Evolutionary conservation across 2,113 vertebrate species (phyloP).

Genomic region (Gadus chalcogrammus): DNA sequence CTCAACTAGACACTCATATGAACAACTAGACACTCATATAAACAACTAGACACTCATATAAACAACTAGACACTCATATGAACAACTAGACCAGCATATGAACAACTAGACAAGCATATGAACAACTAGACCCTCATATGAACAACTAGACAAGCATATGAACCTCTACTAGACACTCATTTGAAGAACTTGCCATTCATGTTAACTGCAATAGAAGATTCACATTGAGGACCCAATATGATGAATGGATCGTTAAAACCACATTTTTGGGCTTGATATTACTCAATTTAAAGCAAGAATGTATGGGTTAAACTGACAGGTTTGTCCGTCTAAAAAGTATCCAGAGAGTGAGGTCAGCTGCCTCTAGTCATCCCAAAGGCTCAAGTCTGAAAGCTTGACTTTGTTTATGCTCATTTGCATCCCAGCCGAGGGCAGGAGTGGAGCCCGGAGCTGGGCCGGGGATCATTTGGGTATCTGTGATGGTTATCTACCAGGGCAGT

Average conservation of each 20-base stretch:
- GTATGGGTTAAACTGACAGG: no score
- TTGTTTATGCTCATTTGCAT: constrained; percentile 77
- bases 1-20: not conserved
- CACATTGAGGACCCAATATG: no score
- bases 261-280: no score
- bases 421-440: constrained; percentile 70
- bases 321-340: no score
- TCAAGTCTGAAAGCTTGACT: constrained; percentile 65
- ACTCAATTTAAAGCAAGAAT: no score
- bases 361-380: not conserved
- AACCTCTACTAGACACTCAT: no score
- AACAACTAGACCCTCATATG: no score
- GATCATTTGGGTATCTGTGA: constrained; percentile 76
- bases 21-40: not conserved
- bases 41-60: not conserved
- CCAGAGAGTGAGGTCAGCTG: no score
- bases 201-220: no score
- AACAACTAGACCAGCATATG: not conserved
- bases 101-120: not conserved
- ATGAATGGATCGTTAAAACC: no score
- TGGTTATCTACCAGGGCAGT: constrained; percentile 68
- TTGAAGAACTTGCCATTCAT: no score
- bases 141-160: no score
- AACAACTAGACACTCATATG: not conserved
- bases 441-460: constrained; percentile 58